phyloP scores from a whole-genome alignment of 2,113 vertebrate genomes.

The Callaeas wilsoni region DNA sequence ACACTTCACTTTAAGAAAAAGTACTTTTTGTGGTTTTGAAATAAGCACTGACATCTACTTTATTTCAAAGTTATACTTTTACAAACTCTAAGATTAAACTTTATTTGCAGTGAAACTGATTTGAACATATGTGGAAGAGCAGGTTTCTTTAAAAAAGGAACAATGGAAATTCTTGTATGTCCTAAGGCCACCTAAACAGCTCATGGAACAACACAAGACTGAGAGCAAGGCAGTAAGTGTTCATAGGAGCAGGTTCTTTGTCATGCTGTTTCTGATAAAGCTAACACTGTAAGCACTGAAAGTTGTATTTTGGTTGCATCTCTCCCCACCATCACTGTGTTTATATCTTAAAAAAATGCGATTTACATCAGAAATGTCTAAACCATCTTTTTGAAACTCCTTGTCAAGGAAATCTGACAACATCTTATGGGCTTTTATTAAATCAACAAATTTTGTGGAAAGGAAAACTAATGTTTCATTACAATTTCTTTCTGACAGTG shows the following conservation, averaged over 20 bases:
- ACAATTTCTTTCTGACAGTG: not conserved
- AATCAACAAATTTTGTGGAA: not conserved
- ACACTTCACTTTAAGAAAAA: not conserved
- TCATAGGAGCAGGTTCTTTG: not conserved
- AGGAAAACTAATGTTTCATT: not conserved
- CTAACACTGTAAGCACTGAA: not conserved
- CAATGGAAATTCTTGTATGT: not conserved
- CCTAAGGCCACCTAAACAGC: not conserved
- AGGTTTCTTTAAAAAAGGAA: not conserved
- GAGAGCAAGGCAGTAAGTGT: not conserved
- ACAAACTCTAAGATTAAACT: not conserved
- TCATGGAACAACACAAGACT: not conserved
- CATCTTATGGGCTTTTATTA: not conserved
- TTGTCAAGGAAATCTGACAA: not conserved
- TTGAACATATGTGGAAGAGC: not conserved
- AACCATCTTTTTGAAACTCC: not conserved
- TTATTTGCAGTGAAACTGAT: not conserved
- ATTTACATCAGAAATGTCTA: not conserved
- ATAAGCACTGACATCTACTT: not conserved
- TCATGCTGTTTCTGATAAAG: not conserved
- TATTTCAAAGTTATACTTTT: not conserved
- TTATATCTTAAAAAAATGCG: not conserved
- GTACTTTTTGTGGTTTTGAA: not conserved
- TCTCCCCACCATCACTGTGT: not conserved
- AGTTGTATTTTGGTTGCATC: not conserved